A percentile compares a stretch with the other conserved stretches of the same genome.
phyloP scores from a whole-genome alignment of 92 coral and sea anemone species.

The Epizoanthus ramosus region DNA sequence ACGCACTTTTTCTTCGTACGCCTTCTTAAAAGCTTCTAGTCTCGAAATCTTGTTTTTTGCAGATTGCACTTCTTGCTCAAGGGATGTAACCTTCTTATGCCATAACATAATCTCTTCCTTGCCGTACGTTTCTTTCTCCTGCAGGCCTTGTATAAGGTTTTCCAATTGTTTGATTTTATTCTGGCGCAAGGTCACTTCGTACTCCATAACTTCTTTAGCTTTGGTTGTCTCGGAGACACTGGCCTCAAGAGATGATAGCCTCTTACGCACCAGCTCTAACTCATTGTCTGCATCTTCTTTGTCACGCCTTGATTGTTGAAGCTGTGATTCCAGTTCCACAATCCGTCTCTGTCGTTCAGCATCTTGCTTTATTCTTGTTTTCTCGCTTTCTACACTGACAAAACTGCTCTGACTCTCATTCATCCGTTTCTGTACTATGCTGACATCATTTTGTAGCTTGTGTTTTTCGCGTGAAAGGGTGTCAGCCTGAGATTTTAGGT shows the following conservation, averaged over 20 bases:
- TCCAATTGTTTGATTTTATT: constrained; percentile 90
- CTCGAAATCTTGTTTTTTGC: constrained; percentile 83
- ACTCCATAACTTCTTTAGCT: constrained; percentile 79
- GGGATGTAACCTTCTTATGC: constrained; percentile 91
- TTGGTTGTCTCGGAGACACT: constrained; percentile 75
- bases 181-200: constrained; percentile 75
- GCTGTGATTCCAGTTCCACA: constrained; percentile 79
- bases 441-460: constrained; percentile 77
- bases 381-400: constrained; percentile 60
- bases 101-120: constrained; percentile 89
- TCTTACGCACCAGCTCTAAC: constrained; percentile 75
- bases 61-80: constrained; percentile 85
- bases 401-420: constrained; percentile 59
- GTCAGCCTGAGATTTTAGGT: constrained; percentile 84
- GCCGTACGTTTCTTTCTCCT: constrained; percentile 87
- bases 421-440: constrained; percentile 63
- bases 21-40: constrained; percentile 90
- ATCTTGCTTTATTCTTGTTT: constrained; percentile 67
- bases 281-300: constrained; percentile 83
- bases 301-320: constrained; percentile 76
- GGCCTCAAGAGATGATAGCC: constrained; percentile 76
- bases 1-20: constrained; percentile 85
- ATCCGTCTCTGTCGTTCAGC: constrained; percentile 72
- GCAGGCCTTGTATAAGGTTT: constrained; percentile 78
- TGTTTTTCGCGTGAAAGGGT: constrained; percentile 86